Percentiles rank a stretch among this genome's conserved stretches.
Evolutionary conservation across 2,888 invertebrate species (phyloP).

Genomic region (Podotricha telesiphe): DNA sequence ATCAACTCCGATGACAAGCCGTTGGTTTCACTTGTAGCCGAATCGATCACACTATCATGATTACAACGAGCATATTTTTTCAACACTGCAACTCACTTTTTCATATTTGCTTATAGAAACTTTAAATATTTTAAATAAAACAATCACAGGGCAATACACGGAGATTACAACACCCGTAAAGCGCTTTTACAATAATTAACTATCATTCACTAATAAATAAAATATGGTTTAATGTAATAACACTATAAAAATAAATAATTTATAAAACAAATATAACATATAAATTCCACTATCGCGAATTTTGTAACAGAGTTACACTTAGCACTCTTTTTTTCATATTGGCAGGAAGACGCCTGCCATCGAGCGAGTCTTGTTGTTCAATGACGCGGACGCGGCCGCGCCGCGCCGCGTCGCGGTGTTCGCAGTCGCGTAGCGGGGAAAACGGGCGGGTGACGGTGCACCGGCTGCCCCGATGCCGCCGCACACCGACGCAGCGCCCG

Average conservation of each 20-base stretch:
- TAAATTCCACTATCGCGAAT: conserved; percentile 81
- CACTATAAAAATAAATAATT: conserved; percentile 82
- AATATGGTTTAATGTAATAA: conserved; percentile 73
- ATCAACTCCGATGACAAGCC: conserved; percentile 66
- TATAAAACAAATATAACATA: conserved; percentile 75
- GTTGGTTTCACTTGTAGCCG: conserved; percentile 65
- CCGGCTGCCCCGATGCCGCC: conserved; percentile 81
- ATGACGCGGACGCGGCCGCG: conserved; percentile 80
- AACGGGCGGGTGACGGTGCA: conserved; percentile 73
- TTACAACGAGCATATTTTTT: conserved; percentile 57
- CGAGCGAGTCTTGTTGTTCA: conserved; percentile 83
- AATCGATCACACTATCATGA: conserved; percentile 68
- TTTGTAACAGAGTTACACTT: conserved; percentile 75
- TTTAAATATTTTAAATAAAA: conserved; percentile 73
- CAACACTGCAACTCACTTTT: conserved; percentile 73
- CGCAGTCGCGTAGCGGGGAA: conserved; percentile 80
- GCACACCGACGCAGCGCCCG: conserved; percentile 61
- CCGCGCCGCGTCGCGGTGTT: conserved; percentile 67
- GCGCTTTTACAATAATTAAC: conserved; percentile 76
- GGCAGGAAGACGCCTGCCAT: conserved; percentile 81
- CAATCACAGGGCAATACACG: conserved; percentile 78
- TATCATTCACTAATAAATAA: conserved; percentile 82
- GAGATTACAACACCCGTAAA: conserved; percentile 68
- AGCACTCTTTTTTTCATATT: conserved; percentile 80
- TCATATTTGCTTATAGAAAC: conserved; percentile 61